phyloP scores from a whole-genome alignment of 2,888 invertebrate genomes.

The Lacanobia wlatinum region DNA sequence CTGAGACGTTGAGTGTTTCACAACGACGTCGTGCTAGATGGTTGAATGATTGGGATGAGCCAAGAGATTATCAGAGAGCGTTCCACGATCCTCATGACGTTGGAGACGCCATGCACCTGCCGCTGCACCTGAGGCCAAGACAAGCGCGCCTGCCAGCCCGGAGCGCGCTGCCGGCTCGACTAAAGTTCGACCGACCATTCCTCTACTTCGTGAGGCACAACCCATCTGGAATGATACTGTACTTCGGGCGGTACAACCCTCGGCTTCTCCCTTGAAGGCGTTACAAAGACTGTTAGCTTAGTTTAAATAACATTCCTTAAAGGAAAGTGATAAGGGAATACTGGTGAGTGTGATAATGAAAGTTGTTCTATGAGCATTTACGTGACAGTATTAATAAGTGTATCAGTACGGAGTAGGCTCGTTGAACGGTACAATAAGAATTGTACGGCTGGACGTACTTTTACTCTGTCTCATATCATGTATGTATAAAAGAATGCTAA shows the following conservation, averaged over 20 bases:
- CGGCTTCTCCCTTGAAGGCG: constrained; percentile 93
- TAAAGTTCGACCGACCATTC: constrained; percentile 97
- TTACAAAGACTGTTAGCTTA: constrained; percentile 88
- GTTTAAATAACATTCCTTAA: constrained; percentile 85
- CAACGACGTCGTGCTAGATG: constrained; percentile 86
- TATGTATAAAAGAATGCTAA: constrained; percentile 78
- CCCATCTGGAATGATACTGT: constrained; percentile 97
- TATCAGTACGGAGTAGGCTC: constrained; percentile 78
- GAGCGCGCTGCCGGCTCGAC: constrained; percentile 92
- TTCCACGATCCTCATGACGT: constrained; percentile 92
- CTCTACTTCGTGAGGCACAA: constrained; percentile 97
- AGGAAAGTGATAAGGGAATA: constrained; percentile 88
- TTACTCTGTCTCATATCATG: constrained; percentile 78
- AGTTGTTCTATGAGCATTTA: constrained; percentile 85
- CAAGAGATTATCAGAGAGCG: constrained; percentile 92
- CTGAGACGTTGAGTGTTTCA: constrained; percentile 91
- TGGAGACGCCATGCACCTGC: constrained; percentile 90
- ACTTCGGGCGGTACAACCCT: constrained; percentile 97
- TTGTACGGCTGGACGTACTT: constrained; percentile 69
- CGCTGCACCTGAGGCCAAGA: constrained; percentile 93
- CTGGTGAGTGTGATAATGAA: constrained; percentile 86
- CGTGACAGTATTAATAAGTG: constrained; percentile 89
- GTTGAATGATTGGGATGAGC: constrained; percentile 88
- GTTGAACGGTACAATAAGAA: constrained; percentile 62
- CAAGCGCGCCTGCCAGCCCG: constrained; percentile 93